Evolutionary conservation across 1,140 invertebrate species (phyloP), one percentile per base, ranked within the genome.

Genomic region (Microplitis mediator): DNA sequence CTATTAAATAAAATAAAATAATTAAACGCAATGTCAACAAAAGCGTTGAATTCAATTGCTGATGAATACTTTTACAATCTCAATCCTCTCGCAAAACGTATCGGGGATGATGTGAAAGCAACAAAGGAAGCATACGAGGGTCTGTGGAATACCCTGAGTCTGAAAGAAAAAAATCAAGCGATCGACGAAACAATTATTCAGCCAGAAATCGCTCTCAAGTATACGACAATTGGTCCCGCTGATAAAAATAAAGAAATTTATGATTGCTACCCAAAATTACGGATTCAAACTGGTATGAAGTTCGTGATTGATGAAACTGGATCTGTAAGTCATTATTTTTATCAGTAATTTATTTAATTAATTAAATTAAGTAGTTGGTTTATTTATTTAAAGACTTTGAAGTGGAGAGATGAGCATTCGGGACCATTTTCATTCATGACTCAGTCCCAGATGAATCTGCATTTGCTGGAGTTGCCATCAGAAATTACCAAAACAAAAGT

Each of bases 371-470:
- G 3, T 36, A 36, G 6, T 39, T 39, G 5, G 11, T 39, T 39
- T 2, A 39, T 39, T 39, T 11, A 39, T 39, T 80, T 82, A 4
- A 62, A 87, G 87, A 86, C 84, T 16, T 69, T 87, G 50, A 80
- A 82, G n/a, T 94, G 91, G 86, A 86, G 90, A 74, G 93, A 94
- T 81, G 93, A 94, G 80, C 92, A 94, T 80, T 94, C 93, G 0
- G 92, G 90, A 50, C 93, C 93, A 16, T 95, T 95, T 85, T 90
- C 92, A 0, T 94, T 93, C 85, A 91, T 93, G 84, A 94, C 93
- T 0, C 90, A 90, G 78, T 94, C 93, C 35, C 93, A 95, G 81
- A 89, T 93, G 75, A 92, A 94, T 85, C 81, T 94, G 1, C 91
- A 88, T 74, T 79, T 91, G 52, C 84, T 89, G 39, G 84, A 81